Evolutionary conservation across 2,113 vertebrate genomes (phyloP).

Genomic region (Vidua chalybeata): DNA sequence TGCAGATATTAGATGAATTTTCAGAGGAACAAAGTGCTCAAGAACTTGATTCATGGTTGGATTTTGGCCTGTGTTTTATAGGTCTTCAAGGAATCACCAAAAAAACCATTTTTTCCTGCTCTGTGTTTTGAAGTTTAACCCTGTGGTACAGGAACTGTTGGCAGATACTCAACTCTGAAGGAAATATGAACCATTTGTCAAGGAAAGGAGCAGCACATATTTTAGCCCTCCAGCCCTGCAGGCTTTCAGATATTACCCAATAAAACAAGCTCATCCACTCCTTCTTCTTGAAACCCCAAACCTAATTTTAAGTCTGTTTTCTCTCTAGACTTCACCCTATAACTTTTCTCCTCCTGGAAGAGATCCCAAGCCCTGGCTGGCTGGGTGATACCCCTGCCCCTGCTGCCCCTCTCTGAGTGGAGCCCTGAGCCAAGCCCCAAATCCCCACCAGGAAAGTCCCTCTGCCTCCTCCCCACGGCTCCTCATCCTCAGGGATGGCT

Average conservation of each 20-base stretch:
- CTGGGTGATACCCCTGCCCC: background rate
- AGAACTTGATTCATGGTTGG: conserved; percentile 13
- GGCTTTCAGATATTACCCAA: conserved; percentile 15
- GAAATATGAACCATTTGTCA: conserved; percentile 46
- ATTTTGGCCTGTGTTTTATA: conserved; percentile 13
- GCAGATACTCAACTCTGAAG: background rate
- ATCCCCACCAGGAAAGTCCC: rapidly evolving
- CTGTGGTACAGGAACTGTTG: background rate
- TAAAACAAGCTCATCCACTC: background rate
- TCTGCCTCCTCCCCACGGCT: background rate
- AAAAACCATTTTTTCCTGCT: background rate
- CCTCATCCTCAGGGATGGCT: background rate
- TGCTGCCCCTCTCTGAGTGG: background rate
- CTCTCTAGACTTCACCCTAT: background rate
- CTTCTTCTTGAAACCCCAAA: background rate
- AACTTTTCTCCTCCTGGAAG: background rate
- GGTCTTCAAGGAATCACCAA: conserved; percentile 14
- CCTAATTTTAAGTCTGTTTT: background rate
- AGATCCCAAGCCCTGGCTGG: background rate
- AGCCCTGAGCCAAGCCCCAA: background rate
- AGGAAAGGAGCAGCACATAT: background rate
- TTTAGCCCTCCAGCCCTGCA: background rate
- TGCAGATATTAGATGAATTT: conserved; percentile 22
- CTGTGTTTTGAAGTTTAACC: conserved; percentile 9
- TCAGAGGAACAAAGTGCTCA: background rate